Conservation (phyloP, 1,140 invertebrate species). For the Formica selysi region DNA sequence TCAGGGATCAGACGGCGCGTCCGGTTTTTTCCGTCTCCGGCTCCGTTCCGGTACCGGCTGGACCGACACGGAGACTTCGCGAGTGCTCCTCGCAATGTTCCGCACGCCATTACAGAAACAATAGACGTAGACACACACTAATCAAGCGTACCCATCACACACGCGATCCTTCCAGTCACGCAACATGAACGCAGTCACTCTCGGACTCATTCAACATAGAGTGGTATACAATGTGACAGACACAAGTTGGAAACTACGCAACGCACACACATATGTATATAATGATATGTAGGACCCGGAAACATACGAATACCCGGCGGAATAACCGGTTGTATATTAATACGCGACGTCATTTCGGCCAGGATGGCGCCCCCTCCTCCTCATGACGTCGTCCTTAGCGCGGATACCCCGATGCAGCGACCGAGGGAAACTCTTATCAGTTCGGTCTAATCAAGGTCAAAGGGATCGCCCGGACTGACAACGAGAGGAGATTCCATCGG, state of each 20-base stretch:
- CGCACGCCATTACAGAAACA: slow-evolving; percentile 85
- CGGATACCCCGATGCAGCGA: slow-evolving; percentile 24
- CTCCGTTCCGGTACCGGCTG: slow-evolving; percentile 35
- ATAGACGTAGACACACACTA: slow-evolving; percentile 87
- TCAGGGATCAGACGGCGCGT: slow-evolving; percentile 14
- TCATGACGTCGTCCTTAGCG: slow-evolving; percentile 31
- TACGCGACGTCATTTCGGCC: slow-evolving; percentile 15
- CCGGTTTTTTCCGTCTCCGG: neutral
- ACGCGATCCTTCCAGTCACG: slow-evolving; percentile 83
- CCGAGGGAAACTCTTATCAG: slow-evolving; percentile 71
- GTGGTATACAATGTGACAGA: slow-evolving; percentile 87
- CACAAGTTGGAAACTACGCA: slow-evolving; percentile 87
- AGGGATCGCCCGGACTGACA: slow-evolving; percentile 61
- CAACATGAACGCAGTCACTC: slow-evolving; percentile 84
- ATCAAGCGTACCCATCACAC: slow-evolving; percentile 85
- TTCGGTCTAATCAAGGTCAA: slow-evolving; percentile 52
- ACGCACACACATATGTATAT: slow-evolving; percentile 74
- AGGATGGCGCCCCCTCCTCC: neutral
- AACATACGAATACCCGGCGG: slow-evolving; percentile 29
- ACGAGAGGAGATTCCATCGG: slow-evolving; percentile 73
- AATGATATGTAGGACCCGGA: slow-evolving; percentile 54
- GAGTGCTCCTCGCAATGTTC: slow-evolving; percentile 81
- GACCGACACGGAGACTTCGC: slow-evolving; percentile 52
- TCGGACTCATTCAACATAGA: slow-evolving; percentile 84
- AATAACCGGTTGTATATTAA: slow-evolving; percentile 53